Base-by-base conservation (phyloP, 2,888 invertebrate species). In the Sinohyriopsis cumingii region DNA sequence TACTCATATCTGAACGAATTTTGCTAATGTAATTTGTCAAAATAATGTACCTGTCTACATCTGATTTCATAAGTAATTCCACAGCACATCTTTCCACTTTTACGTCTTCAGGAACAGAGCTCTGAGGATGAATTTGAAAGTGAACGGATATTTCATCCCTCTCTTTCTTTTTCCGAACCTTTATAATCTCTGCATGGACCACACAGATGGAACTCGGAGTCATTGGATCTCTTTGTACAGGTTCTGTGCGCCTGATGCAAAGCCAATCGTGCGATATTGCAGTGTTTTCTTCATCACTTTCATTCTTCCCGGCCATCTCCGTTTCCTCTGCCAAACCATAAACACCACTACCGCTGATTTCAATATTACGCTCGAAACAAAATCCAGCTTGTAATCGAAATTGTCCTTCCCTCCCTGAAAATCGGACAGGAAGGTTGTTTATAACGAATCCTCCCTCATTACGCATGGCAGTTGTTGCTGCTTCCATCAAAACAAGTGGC, bases 401-500 rank as follows among this genome's bases (percentile, higher is more conserved):
- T 65, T 70, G 73, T 45, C 83, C 83, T n/a, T 45, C 65, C 22
- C 66, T 55, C 12, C 63, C 59, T 6, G 55, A 64, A 65, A 81
- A 80, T 59, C 71, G 68, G 1, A 83, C 67, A 4, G 70, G 72
- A 12, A 82, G 73, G 57, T 77, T 72, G 60, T 76, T 79, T 4
- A 82, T 78, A 33, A 68, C 71, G n/a, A 68, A 72, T 12, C 75
- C 72, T 66, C 77, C 75, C 61, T 77, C 80, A 62, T 71, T 75
- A 0, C 55, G 61, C 12, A 77, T 76, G n/a, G 79, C 68, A 20
- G 70, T 69, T 7, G 69, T 65, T 12, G 81, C 84, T 25, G 82
- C 75, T 68, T 84, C 82, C 84, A 84, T 84, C 55, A 76, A 71
- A 6, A 81, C 68, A 18, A 84, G 59, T 1, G 82, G 82, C 33